A percentile compares a stretch with the other conserved stretches of the same genome.
These are phyloP conservation scores for Oikopleura dioica DNA, from an alignment of 23 tunicate species.

Conservation along the genomic window DNA sequence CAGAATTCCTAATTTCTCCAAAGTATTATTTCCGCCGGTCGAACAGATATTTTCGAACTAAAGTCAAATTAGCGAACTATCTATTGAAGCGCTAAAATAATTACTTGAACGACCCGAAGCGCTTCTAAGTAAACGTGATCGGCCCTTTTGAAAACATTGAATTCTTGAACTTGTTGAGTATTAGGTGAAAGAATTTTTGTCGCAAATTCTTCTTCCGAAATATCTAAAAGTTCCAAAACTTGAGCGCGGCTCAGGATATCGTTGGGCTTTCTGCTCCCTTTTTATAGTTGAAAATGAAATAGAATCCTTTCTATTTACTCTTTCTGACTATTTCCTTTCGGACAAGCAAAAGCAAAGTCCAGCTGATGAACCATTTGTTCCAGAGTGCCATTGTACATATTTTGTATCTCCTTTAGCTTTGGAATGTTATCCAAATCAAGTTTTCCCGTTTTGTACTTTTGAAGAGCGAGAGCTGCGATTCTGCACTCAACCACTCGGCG, in stretches of 20 bases:
- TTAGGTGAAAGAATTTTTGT: slow-evolving; percentile 24
- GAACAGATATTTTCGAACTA: background rate
- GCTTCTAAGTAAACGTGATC: slow-evolving; percentile 85
- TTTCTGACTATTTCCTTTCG: background rate
- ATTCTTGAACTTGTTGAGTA: slow-evolving; percentile 22
- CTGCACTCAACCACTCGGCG: slow-evolving; percentile 76
- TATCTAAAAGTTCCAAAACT: slow-evolving; percentile 27
- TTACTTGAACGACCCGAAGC: slow-evolving; percentile 20
- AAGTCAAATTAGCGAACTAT: background rate
- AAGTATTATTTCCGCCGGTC: background rate
- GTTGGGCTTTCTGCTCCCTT: too few relatives aligned
- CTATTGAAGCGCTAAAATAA: background rate
- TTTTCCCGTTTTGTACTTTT: background rate
- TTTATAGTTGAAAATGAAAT: too few relatives aligned
- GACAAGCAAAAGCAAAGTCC: background rate
- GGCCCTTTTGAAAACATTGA: slow-evolving; percentile 52
- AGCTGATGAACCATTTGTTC: slow-evolving; percentile 31
- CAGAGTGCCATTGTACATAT: slow-evolving; percentile 15
- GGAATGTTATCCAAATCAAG: background rate
- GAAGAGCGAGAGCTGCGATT: slow-evolving; percentile 31
- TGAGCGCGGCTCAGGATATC: slow-evolving; percentile 25
- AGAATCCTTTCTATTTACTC: too few relatives aligned
- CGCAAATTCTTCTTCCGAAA: slow-evolving; percentile 25
- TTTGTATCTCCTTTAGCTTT: slow-evolving; percentile 36
- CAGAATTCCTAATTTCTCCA: slow-evolving; percentile 20